phyloP scores from a whole-genome alignment of 2,888 invertebrate species.

The Drymonia ruficornis region DNA sequence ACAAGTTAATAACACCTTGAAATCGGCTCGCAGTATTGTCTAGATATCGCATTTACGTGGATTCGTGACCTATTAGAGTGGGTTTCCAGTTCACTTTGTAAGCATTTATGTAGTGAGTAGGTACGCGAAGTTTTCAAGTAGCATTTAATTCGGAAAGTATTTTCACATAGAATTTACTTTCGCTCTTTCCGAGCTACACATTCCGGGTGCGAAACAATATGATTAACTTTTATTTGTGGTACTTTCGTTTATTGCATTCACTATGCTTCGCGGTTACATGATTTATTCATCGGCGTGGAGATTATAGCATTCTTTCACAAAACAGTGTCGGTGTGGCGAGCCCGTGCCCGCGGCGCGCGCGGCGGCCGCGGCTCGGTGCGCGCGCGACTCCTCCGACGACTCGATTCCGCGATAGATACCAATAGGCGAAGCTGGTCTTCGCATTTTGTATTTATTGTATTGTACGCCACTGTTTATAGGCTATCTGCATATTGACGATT shows the following conservation, averaged over 20 bases:
- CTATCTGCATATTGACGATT: conserved; percentile 8
- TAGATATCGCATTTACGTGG: conserved; percentile 32
- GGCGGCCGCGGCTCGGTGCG: not conserved
- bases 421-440: conserved; percentile 58
- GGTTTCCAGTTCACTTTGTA: conserved; percentile 38
- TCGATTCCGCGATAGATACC: conserved; percentile 13
- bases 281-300: conserved; percentile 47
- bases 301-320: conserved; percentile 51
- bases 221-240: conserved; percentile 36
- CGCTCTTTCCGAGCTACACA: conserved; percentile 26
- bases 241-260: conserved; percentile 59
- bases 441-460: conserved; percentile 44
- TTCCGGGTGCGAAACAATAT: conserved; percentile 25
- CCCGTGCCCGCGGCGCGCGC: conserved; percentile 6
- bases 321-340: conserved; percentile 23
- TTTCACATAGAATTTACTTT: conserved; percentile 30
- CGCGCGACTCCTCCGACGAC: conserved; percentile 1
- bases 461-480: conserved; percentile 17
- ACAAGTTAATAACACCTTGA: conserved; percentile 48
- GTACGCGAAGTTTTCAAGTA: conserved; percentile 17
- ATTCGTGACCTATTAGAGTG: conserved; percentile 28
- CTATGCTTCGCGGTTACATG: conserved; percentile 45
- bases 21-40: conserved; percentile 55
- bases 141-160: conserved; percentile 10
- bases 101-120: conserved; percentile 13